Conservation (phyloP, 2,113 vertebrate species). For the Bos indicus region DNA sequence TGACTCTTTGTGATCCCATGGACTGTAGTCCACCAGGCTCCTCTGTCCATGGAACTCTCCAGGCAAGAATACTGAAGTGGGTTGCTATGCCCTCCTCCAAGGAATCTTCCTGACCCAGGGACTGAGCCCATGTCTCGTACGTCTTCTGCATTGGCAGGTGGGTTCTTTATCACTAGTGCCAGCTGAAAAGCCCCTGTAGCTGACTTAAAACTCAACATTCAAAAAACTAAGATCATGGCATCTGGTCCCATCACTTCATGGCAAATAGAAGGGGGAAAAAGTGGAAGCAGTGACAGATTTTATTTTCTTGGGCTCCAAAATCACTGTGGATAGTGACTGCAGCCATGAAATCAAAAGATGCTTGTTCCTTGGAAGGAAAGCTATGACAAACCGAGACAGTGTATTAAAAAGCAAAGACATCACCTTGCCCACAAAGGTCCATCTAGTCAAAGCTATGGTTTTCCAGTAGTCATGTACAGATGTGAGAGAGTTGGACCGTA, state of each 20-base stretch:
- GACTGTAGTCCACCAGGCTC: background rate
- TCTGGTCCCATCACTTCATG: background rate
- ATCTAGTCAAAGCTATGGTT: background rate
- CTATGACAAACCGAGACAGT: background rate
- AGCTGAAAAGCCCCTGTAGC: background rate
- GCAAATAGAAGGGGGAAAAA: background rate
- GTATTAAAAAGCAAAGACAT: background rate
- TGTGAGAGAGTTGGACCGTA: background rate
- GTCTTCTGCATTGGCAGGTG: background rate
- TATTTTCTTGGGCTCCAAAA: background rate
- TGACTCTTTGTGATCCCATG: background rate
- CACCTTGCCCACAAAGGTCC: background rate
- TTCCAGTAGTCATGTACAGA: background rate
- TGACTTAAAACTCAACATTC: background rate
- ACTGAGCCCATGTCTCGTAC: background rate
- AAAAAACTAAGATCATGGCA: background rate
- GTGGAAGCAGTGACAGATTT: background rate
- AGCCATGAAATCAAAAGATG: background rate
- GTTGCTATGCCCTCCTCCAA: background rate
- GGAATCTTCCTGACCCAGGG: background rate
- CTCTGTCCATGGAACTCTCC: background rate
- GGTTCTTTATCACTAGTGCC: background rate
- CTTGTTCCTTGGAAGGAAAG: background rate
- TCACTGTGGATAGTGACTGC: background rate
- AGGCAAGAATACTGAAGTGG: background rate